phyloP scores from a whole-genome alignment of 1,140 invertebrate species.

The Macrotrachela quadricornifera region DNA sequence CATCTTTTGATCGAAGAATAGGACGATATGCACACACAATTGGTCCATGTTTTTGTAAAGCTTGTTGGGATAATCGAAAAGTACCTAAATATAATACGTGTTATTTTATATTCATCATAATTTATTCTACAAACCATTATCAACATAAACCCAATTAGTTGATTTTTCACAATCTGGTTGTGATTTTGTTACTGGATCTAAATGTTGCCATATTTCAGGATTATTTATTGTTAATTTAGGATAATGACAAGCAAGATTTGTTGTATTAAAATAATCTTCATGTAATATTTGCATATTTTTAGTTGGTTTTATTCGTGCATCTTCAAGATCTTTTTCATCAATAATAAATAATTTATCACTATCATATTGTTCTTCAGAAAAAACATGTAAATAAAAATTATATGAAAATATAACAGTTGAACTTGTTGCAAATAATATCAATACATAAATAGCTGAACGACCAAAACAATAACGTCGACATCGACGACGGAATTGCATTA shows the following conservation, averaged over 20 bases:
- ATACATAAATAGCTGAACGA: too few species aligned
- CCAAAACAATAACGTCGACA: too few species aligned
- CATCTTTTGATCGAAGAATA: background rate
- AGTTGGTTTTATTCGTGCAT: background rate
- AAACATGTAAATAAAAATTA: too few species aligned
- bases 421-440: too few species aligned
- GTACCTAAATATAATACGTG: background rate
- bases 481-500: too few species aligned
- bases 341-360: too few species aligned
- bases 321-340: background rate
- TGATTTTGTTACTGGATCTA: background rate
- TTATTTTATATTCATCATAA: too few species aligned
- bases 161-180: conserved; percentile 8
- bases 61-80: background rate
- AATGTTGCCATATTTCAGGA: background rate
- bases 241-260: too few species aligned
- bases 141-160: conserved; percentile 10
- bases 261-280: too few species aligned
- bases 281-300: background rate
- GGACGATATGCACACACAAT: conserved; percentile 6
- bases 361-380: too few species aligned
- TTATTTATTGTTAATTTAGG: background rate
- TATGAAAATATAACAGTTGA: too few species aligned
- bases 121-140: background rate
- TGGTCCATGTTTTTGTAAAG: background rate